phyloP scores from a whole-genome alignment of 2,113 vertebrate genomes.

The Campylomormyrus numenius region DNA sequence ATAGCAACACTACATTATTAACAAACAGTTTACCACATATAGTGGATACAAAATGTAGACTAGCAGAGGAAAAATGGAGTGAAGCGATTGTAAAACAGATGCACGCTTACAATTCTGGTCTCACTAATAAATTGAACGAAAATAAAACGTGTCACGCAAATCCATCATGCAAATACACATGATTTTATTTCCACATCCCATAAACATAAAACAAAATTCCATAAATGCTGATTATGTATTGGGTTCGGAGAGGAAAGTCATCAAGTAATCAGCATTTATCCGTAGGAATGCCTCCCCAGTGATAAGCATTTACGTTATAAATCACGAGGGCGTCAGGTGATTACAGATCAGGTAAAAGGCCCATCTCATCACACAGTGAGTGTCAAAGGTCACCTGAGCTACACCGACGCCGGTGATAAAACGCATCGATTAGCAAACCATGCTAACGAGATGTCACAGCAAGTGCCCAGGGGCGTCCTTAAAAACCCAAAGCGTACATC shows the following conservation, averaged over 20 bases:
- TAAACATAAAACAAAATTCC: conserved; percentile 1
- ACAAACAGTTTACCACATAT: background rate
- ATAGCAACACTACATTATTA: background rate
- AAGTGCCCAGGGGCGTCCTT: background rate
- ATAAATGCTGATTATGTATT: background rate
- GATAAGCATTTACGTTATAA: background rate
- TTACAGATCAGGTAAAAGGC: background rate
- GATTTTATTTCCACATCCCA: background rate
- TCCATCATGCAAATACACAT: background rate
- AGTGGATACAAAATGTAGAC: background rate
- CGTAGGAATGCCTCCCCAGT: background rate
- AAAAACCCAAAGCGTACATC: background rate
- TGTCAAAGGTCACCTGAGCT: background rate
- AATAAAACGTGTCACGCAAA: background rate
- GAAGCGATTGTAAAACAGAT: background rate
- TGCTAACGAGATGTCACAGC: background rate
- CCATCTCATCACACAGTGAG: background rate
- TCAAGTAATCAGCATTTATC: background rate
- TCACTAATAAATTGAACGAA: background rate
- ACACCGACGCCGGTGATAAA: background rate
- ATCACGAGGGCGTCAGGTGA: background rate
- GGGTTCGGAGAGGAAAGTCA: background rate
- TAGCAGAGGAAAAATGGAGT: background rate
- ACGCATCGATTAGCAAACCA: background rate
- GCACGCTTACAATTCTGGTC: background rate